These are phyloP conservation scores for Patella vulgata DNA, from an alignment of 1,140 invertebrate species.

Conservation along the genomic window DNA sequence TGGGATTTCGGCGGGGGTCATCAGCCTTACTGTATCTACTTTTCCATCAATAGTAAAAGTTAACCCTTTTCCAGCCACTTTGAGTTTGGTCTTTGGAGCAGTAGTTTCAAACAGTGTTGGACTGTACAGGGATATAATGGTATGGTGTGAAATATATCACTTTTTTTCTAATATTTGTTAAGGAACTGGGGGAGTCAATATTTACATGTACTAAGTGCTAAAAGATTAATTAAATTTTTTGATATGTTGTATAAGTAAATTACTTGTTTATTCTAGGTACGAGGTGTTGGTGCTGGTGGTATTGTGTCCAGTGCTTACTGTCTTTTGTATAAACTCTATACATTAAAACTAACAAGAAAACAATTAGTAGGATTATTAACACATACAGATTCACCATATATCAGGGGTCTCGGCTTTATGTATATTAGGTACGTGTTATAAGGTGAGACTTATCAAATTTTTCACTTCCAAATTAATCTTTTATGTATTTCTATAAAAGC, in stretches of 20 bases:
- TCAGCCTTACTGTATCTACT: no score
- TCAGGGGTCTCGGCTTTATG: slow-evolving; percentile 96
- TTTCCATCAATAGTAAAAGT: no score
- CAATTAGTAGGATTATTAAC: slow-evolving; percentile 96
- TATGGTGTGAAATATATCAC: no score
- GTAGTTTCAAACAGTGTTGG: neutral
- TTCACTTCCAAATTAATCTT: no score
- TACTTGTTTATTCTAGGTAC: slow-evolving; percentile 74
- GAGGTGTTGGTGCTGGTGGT: slow-evolving; percentile 97
- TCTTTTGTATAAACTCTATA: slow-evolving; percentile 98
- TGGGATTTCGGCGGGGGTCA: no score
- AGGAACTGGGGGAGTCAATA: no score
- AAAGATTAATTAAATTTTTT: slow-evolving; percentile 1
- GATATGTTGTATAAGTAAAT: neutral
- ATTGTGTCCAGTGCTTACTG: slow-evolving; percentile 99
- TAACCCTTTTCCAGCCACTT: no score
- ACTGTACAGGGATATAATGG: neutral
- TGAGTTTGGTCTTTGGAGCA: slow-evolving; percentile 6
- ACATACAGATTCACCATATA: slow-evolving; percentile 96
- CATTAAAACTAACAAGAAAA: slow-evolving; percentile 94
- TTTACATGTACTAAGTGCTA: no score
- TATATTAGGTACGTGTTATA: slow-evolving; percentile 79
- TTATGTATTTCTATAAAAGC: no score
- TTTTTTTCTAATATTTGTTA: no score
- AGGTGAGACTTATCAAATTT: no score